A percentile compares a stretch with the other conserved stretches of the same genome.
Conservation (phyloP, 2,797 vertebrate genomes). For the Myioborus miniatus region DNA sequence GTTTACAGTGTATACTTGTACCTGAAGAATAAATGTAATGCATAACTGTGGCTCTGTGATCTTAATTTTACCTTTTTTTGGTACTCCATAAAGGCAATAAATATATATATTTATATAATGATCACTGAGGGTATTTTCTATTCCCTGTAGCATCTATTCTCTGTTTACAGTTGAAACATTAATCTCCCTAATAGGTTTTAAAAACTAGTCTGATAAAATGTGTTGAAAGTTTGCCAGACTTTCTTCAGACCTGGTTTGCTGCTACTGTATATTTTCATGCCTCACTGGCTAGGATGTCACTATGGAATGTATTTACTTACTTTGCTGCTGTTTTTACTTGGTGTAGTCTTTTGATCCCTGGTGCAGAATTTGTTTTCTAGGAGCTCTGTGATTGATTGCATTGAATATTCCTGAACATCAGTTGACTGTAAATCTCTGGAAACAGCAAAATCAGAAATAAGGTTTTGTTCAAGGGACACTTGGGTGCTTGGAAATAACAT, state of each 20-base stretch:
- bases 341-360: not conserved
- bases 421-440: not conserved
- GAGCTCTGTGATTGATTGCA: not conserved
- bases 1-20: not conserved
- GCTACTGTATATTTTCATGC: not conserved
- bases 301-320: not conserved
- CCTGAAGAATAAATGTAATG: not conserved
- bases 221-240: not conserved
- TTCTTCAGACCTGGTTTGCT: not conserved
- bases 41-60: not conserved
- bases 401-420: not conserved
- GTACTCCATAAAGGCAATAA: not conserved
- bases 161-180: not conserved
- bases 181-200: not conserved
- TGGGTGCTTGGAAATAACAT: not conserved
- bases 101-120: not conserved
- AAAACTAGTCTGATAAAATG: not conserved
- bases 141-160: not conserved
- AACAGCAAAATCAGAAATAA: not conserved
- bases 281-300: not conserved
- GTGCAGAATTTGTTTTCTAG: not conserved
- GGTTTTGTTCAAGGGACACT: not conserved
- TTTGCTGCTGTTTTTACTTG: not conserved
- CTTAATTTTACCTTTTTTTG: not conserved
- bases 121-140: not conserved